Conservation (phyloP, 1,140 invertebrate species). For the Diabrotica undecimpunctata region DNA sequence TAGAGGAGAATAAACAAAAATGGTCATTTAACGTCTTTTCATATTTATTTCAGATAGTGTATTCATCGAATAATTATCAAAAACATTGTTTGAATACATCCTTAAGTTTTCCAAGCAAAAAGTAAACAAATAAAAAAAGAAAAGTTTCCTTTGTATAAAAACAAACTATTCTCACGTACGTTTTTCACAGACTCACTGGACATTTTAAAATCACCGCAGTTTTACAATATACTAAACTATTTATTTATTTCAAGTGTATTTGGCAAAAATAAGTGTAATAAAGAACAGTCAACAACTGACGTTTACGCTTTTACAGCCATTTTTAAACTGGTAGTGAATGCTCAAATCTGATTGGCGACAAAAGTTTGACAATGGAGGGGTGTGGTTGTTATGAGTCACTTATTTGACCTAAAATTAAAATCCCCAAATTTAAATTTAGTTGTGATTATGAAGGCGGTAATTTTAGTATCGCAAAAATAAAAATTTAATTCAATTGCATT, state of each 20-base stretch:
- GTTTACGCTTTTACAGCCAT: not conserved
- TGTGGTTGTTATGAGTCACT: not conserved
- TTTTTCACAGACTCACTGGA: conserved; percentile 48
- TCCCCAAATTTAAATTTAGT: too few relatives aligned
- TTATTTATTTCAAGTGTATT: not conserved
- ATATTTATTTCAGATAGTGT: too few relatives aligned
- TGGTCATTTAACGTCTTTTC: too few relatives aligned
- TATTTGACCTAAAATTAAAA: not conserved
- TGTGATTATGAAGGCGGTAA: too few relatives aligned
- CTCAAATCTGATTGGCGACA: not conserved
- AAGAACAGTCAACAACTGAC: not conserved
- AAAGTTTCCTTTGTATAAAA: too few relatives aligned
- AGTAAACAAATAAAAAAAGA: too few relatives aligned
- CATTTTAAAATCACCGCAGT: conserved; percentile 34
- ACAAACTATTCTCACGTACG: conserved; percentile 37
- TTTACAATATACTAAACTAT: not conserved
- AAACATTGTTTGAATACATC: not conserved
- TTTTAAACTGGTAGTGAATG: not conserved
- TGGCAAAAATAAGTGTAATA: not conserved
- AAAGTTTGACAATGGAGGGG: not conserved
- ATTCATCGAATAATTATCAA: conserved; percentile 5
- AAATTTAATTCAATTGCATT: too few relatives aligned
- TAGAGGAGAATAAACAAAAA: conserved; percentile 10
- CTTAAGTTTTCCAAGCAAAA: too few relatives aligned
- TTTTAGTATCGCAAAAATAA: too few relatives aligned